Conservation (phyloP, 2,797 vertebrate species). For the Macropus fuliginosus region DNA sequence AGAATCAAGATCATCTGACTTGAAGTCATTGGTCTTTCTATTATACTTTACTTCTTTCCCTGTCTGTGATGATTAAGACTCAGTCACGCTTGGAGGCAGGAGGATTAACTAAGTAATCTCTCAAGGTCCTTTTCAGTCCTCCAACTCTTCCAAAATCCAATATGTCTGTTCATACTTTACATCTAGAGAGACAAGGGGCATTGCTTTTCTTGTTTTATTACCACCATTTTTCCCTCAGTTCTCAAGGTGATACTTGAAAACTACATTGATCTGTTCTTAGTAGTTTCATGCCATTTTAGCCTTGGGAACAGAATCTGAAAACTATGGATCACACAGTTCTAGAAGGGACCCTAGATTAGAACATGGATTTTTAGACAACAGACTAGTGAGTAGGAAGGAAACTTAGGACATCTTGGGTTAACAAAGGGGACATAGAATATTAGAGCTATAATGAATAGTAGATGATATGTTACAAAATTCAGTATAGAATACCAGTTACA, state of each 20-base stretch:
- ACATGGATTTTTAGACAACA: neutral
- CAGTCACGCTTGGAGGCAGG: neutral
- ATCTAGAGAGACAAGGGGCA: neutral
- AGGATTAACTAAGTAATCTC: neutral
- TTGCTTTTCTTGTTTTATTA: neutral
- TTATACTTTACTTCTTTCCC: neutral
- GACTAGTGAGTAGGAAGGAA: neutral
- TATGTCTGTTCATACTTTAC: neutral
- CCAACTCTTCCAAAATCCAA: neutral
- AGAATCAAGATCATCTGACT: neutral
- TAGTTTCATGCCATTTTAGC: neutral
- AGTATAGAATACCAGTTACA: neutral
- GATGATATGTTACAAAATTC: neutral
- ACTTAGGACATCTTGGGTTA: neutral
- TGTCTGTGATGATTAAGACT: neutral
- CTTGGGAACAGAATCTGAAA: neutral
- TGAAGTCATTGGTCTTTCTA: neutral
- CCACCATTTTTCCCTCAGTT: neutral
- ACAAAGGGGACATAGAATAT: neutral
- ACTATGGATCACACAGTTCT: neutral
- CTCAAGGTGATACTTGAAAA: neutral
- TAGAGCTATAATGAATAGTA: neutral
- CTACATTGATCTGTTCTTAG: neutral
- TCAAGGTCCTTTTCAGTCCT: neutral
- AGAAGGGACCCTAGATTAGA: neutral